Percentiles rank a stretch among this genome's conserved stretches.
These are phyloP conservation scores for Sebastes miniatus DNA, from an alignment of 2,797 vertebrate species.

Conservation along the genomic window DNA sequence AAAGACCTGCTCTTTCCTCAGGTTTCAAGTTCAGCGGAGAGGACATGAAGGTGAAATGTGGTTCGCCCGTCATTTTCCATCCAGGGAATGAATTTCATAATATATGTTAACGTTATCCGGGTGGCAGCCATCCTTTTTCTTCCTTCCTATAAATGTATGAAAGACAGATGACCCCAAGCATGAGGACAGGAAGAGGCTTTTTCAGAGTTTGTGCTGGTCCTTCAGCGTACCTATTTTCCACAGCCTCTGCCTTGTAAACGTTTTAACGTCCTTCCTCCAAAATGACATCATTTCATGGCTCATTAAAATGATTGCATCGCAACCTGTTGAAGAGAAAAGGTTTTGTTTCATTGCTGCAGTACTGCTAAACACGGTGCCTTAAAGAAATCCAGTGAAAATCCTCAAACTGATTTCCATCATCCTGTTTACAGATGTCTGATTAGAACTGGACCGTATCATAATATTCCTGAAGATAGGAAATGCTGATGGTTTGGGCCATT, in stretches of 20 bases:
- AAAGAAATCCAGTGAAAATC: conserved; percentile 15
- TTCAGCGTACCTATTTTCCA: conserved; percentile 52
- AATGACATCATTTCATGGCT: conserved; percentile 73
- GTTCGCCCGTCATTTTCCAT: conserved; percentile 28
- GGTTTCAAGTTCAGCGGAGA: conserved; percentile 26
- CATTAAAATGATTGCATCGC: conserved; percentile 73
- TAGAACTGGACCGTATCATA: conserved; percentile 27
- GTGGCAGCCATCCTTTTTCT: conserved; percentile 15
- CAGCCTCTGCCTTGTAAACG: conserved; percentile 52
- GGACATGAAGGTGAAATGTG: conserved; percentile 43
- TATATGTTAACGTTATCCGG: conserved; percentile 17
- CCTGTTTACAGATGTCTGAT: conserved; percentile 48
- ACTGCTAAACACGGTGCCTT: not conserved
- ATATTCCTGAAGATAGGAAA: conserved; percentile 31
- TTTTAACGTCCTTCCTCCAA: conserved; percentile 65
- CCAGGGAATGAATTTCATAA: conserved; percentile 29
- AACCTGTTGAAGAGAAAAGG: conserved; percentile 43
- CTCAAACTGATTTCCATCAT: conserved; percentile 32
- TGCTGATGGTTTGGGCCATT: conserved; percentile 7
- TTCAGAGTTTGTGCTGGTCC: conserved; percentile 42
- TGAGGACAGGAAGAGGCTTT: conserved; percentile 32
- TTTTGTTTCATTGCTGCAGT: conserved; percentile 35
- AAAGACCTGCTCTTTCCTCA: conserved; percentile 35
- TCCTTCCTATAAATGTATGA: conserved; percentile 37
- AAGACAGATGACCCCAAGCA: conserved; percentile 36